Evolutionary conservation across 2,797 vertebrate species (phyloP).

Genomic region (Streptopelia turtur): DNA sequence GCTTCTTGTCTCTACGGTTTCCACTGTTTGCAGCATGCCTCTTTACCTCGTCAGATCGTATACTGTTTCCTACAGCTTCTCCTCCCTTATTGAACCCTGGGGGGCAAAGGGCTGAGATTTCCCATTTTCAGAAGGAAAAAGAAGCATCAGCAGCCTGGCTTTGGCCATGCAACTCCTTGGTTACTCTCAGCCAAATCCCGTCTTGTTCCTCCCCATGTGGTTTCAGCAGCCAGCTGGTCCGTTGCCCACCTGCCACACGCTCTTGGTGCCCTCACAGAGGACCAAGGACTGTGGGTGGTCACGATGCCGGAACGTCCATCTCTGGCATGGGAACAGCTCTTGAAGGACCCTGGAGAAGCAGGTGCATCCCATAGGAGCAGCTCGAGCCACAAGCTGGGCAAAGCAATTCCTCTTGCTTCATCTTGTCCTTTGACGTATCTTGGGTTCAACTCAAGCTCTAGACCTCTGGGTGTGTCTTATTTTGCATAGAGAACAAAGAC

Average conservation of each 20-base stretch:
- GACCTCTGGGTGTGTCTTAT: background rate
- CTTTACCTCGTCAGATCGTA: background rate
- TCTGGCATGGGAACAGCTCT: background rate
- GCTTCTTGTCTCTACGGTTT: rapidly evolving
- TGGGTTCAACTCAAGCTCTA: background rate
- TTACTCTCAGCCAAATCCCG: background rate
- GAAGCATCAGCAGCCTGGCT: background rate
- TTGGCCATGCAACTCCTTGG: background rate
- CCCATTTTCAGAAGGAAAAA: background rate
- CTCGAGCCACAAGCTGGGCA: background rate
- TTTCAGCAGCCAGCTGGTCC: background rate
- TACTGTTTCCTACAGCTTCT: background rate
- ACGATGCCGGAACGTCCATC: background rate
- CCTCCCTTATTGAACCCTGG: rapidly evolving
- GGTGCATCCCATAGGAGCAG: background rate
- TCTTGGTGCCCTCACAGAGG: background rate
- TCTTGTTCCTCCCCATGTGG: background rate
- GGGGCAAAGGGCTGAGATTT: background rate
- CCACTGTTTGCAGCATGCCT: background rate
- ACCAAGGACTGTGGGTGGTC: background rate
- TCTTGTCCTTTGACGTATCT: background rate
- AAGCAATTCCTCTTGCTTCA: background rate
- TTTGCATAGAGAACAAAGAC: background rate
- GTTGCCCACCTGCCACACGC: background rate
- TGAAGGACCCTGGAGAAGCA: background rate